Conservation (phyloP, 2,113 vertebrate species). For the Sorex fumeus region DNA sequence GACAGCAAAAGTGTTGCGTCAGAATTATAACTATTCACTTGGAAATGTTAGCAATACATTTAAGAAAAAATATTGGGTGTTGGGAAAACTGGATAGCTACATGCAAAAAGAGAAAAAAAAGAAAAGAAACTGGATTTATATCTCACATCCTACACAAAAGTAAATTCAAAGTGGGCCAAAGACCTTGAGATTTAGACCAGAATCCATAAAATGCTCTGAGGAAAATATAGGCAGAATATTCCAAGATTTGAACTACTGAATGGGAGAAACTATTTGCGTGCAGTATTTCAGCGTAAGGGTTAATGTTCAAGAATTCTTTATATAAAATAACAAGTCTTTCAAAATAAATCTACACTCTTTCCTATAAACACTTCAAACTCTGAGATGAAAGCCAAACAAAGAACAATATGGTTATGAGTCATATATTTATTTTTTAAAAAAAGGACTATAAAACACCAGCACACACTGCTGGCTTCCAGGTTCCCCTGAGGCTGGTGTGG, state of each 20-base stretch:
- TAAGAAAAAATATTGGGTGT: not conserved
- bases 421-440: not conserved
- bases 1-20: not conserved
- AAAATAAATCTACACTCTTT: conserved; percentile 51
- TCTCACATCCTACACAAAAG: too few species aligned
- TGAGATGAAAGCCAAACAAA: conserved; percentile 39
- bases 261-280: too few species aligned
- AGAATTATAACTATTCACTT: not conserved
- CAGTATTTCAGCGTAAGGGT: too few species aligned
- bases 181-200: too few species aligned
- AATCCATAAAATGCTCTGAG: too few species aligned
- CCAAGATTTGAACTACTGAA: too few species aligned
- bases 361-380: not conserved
- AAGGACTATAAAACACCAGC: not conserved
- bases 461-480: rapidly evolving
- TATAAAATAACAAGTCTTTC: not conserved
- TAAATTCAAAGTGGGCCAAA: too few species aligned
- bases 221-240: too few species aligned
- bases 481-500: not conserved
- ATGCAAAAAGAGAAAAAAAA: too few species aligned
- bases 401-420: conserved; percentile 1
- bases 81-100: too few species aligned
- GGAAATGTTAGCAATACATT: conserved; percentile 8
- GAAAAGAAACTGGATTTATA: too few species aligned
- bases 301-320: not conserved